Evolutionary conservation across 2,797 vertebrate species (phyloP).

Genomic region (Pseudochirops cupreus): DNA sequence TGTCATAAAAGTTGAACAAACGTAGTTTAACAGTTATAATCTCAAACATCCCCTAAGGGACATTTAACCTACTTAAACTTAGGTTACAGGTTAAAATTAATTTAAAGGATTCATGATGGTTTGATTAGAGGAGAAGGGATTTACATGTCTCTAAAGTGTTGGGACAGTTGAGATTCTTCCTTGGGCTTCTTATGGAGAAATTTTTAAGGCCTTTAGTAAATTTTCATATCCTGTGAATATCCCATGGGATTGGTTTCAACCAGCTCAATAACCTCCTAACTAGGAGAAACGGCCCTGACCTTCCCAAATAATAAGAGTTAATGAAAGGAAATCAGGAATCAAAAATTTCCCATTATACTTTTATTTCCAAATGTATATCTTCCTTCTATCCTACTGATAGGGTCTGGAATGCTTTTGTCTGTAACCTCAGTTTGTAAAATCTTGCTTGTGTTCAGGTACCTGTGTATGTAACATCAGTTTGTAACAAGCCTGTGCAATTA

Average conservation of each 20-base stretch:
- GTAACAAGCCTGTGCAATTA: no score
- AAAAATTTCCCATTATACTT: neutral
- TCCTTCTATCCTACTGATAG: neutral
- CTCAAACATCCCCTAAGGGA: neutral
- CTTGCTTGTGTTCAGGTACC: no score
- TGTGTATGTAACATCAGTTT: no score
- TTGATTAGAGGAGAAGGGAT: neutral
- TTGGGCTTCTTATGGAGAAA: neutral
- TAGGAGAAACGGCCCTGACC: neutral
- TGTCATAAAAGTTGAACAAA: neutral
- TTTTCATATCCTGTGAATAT: neutral
- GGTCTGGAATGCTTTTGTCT: no score
- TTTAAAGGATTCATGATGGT: neutral
- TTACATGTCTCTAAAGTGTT: neutral
- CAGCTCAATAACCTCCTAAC: neutral
- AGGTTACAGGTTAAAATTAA: neutral
- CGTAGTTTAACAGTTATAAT: neutral
- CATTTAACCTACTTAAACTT: neutral
- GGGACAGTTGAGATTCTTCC: neutral
- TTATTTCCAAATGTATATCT: neutral
- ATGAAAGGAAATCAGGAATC: neutral
- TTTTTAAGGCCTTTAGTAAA: neutral
- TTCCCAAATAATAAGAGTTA: neutral
- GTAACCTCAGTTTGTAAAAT: no score
- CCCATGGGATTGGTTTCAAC: neutral